Evolutionary conservation across 2,113 vertebrate genomes (phyloP).

Genomic region (Peromyscus maniculatus): DNA sequence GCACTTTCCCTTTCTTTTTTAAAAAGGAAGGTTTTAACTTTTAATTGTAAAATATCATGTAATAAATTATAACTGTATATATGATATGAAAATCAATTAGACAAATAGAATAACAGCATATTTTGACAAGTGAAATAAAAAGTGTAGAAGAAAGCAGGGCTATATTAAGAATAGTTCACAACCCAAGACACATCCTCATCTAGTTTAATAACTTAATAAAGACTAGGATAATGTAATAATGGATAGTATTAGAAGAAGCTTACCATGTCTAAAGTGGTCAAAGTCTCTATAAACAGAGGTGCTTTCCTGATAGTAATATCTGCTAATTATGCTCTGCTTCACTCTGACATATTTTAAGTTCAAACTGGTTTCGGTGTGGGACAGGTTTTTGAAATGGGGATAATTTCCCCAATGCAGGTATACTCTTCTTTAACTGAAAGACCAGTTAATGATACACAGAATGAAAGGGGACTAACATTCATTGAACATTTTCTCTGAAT

Average conservation of each 20-base stretch:
- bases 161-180: not conserved
- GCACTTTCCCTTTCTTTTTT: no score
- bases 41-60: not conserved
- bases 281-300: not conserved
- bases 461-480: not conserved
- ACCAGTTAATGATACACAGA: not conserved
- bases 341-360: not conserved
- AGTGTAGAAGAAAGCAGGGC: not conserved
- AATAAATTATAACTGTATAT: not conserved
- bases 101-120: not conserved
- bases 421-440: not conserved
- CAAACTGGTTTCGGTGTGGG: not conserved
- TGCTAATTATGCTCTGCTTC: not conserved
- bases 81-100: not conserved
- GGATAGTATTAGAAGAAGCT: not conserved
- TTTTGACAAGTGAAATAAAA: constrained; percentile 49
- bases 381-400: not conserved
- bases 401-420: not conserved
- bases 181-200: not conserved
- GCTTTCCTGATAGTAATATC: not conserved
- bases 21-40: no score
- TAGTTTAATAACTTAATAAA: not conserved
- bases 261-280: not conserved
- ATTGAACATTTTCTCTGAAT: not conserved
- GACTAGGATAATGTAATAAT: not conserved